These are phyloP conservation scores for Microctenopoma steveboyesi DNA, from an alignment of 2,797 vertebrate species.

Conservation along the genomic window DNA sequence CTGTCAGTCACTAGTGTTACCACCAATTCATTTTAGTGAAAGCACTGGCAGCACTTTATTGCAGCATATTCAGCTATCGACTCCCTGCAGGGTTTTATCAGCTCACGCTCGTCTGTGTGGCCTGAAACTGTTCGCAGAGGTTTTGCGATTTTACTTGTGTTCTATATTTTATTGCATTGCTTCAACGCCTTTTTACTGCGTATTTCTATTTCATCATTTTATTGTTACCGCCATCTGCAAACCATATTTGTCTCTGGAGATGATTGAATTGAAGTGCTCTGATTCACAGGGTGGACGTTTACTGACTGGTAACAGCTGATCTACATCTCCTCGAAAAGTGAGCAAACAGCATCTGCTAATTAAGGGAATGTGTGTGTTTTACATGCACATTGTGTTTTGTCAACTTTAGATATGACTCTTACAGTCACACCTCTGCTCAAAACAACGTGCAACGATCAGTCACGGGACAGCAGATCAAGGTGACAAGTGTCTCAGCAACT, in stretches of 20 bases:
- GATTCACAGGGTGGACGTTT: slow-evolving; percentile 10
- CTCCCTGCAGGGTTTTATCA: slow-evolving; percentile 49
- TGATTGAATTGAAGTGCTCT: slow-evolving; percentile 37
- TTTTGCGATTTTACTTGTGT: slow-evolving; percentile 30
- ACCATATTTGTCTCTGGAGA: slow-evolving; percentile 44
- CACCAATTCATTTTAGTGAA: slow-evolving; percentile 33
- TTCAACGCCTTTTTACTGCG: slow-evolving; percentile 20
- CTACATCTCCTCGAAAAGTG: not conserved
- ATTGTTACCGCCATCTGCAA: slow-evolving; percentile 54
- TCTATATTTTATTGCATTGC: slow-evolving; percentile 40
- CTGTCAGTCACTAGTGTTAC: slow-evolving; percentile 50
- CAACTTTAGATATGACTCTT: not conserved
- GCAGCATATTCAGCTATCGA: slow-evolving; percentile 38
- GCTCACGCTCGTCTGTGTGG: slow-evolving; percentile 15
- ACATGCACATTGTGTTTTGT: not conserved
- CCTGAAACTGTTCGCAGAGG: slow-evolving; percentile 23
- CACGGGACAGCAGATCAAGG: not conserved
- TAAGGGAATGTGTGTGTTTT: not conserved
- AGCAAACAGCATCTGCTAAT: not conserved
- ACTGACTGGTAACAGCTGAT: slow-evolving; percentile 18
- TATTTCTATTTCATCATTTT: slow-evolving; percentile 51
- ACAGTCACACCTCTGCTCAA: not conserved
- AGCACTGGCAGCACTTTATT: slow-evolving; percentile 29
- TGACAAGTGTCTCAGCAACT: not conserved
- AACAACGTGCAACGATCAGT: not conserved